Evolutionary conservation across 2,113 vertebrate species (phyloP), one percentile per base, ranked within the genome.

Genomic region (Cyphomyrus plagiostoma): DNA sequence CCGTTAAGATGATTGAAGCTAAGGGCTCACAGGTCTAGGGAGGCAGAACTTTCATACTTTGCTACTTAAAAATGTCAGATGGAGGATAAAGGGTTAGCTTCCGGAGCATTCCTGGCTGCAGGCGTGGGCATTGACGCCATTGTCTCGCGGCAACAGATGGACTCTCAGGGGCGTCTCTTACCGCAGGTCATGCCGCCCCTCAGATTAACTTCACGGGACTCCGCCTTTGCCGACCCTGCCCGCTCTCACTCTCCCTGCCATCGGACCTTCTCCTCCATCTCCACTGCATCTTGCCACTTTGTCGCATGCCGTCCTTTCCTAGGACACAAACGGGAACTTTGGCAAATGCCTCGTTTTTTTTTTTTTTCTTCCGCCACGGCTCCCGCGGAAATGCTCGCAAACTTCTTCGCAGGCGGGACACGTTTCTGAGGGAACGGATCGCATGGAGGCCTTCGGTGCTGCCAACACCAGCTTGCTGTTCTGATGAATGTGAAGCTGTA

Each of bases 1-100:
- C 82, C 30, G 74, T 80, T 80, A 80, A 80, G 35, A 84, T 84
- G 39, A 84, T n/a, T 84, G 45, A 84, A 56, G 85, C n/a, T 53
- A 10, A 30, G 49, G 30, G 49, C 50, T 56, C 30, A 53, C 26
- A 39, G 30, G 30, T 26, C 85, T 4, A 19, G 10, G 50, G 48
- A 50, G 85, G 26, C 49, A 87, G 50, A 87, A 87, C 50, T 52
- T 85, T 85, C 45, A 21, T 49, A 48, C 45, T 85, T 35, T n/a
- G 35, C 46, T 52, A 56, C 26, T 26, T 87, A 19, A 53, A 87
- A 35, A 87, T 87, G 49, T 87, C 49, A 53, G 50, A 53, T 3
- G n/a, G 45, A 53, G 49, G 23, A 87, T 50, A 53, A 30, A 52
- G 48, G 49, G 26, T 49, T 49, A 86, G 85, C n/a, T 15, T 52